Evolutionary conservation across 2,888 invertebrate genomes (phyloP).

Genomic region (Acleris literana): DNA sequence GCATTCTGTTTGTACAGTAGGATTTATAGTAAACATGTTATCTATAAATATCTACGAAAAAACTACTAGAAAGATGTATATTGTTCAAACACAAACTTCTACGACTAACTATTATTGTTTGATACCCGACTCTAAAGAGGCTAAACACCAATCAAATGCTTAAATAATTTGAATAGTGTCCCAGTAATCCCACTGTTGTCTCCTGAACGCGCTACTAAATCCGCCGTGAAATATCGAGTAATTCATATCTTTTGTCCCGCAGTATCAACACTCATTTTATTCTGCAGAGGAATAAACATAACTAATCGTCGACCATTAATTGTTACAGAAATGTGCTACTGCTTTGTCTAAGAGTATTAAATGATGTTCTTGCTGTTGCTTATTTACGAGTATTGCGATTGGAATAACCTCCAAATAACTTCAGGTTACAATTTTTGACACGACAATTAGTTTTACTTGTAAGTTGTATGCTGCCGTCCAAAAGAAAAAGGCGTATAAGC

Average conservation of each 20-base stretch:
- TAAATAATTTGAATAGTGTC: slow-evolving; percentile 22
- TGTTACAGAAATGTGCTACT: slow-evolving; percentile 25
- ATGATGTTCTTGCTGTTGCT: slow-evolving; percentile 15
- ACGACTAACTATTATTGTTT: too few species aligned
- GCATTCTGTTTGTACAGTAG: too few species aligned
- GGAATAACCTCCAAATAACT: slow-evolving; percentile 8
- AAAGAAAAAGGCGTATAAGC: too few species aligned
- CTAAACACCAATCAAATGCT: slow-evolving; percentile 18
- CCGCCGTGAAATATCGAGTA: slow-evolving; percentile 38
- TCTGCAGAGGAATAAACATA: slow-evolving; percentile 35
- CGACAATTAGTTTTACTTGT: too few species aligned
- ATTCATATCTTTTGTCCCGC: slow-evolving; percentile 40
- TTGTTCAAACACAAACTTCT: too few species aligned
- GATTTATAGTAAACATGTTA: too few species aligned
- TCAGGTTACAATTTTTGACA: not conserved
- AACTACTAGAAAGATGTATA: too few species aligned
- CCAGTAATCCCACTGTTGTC: slow-evolving; percentile 36
- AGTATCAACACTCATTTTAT: slow-evolving; percentile 32
- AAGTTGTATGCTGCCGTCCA: too few species aligned
- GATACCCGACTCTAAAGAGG: not conserved
- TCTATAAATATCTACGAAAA: too few species aligned
- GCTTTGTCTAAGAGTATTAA: slow-evolving; percentile 26
- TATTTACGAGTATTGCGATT: slow-evolving; percentile 3
- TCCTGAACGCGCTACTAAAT: slow-evolving; percentile 35
- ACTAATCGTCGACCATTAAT: slow-evolving; percentile 31